Evolutionary conservation across 2,888 invertebrate species (phyloP).

Genomic region (Pristionchus entomophagus): DNA sequence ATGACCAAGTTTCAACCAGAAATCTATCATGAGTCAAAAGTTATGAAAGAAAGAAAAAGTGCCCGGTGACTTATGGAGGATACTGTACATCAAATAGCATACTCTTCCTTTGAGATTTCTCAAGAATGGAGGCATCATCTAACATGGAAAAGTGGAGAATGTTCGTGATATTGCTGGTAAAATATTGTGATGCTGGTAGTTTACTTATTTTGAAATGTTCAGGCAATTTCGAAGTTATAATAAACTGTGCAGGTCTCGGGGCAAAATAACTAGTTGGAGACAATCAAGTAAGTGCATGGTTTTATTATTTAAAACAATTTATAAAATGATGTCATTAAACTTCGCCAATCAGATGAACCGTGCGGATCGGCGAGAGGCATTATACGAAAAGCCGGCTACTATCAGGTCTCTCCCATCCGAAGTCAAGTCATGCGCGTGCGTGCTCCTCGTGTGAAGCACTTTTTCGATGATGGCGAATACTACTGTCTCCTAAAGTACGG

Average conservation of each 20-base stretch:
- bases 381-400: conserved; percentile 78
- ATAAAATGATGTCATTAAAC: too few relatives aligned
- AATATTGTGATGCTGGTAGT: background rate
- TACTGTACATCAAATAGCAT: too few relatives aligned
- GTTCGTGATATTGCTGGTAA: conserved; percentile 48
- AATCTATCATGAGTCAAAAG: too few relatives aligned
- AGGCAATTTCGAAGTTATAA: conserved; percentile 79
- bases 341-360: too few relatives aligned
- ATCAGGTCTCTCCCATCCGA: conserved; percentile 81
- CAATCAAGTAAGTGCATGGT: conserved; percentile 68
- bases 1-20: too few relatives aligned
- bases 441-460: conserved; percentile 81
- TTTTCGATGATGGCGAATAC: conserved; percentile 80
- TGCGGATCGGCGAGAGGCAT: conserved; percentile 8
- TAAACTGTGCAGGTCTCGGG: conserved; percentile 87
- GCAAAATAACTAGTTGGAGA: conserved; percentile 83
- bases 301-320: too few relatives aligned
- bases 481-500: conserved; percentile 88
- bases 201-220: background rate
- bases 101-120: conserved; percentile 50
- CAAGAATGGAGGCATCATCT: conserved; percentile 54
- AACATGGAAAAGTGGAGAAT: conserved; percentile 45
- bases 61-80: too few relatives aligned
- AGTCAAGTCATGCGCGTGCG: conserved; percentile 56
- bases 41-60: background rate